Conservation (phyloP, 2,888 invertebrate genomes). For the Pyrgus malvae region DNA sequence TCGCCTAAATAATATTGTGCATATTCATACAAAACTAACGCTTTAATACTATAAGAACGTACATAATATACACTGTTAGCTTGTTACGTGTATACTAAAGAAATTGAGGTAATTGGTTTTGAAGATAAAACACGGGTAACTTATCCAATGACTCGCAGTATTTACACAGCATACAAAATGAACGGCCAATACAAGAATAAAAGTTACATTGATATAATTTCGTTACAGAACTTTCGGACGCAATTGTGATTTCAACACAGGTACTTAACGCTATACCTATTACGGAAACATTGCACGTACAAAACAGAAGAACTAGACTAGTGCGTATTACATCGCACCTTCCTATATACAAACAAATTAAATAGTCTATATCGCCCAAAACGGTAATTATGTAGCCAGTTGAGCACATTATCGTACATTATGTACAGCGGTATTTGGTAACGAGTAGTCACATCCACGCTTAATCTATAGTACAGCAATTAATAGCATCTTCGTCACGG, state of each 20-base stretch:
- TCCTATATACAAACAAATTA: conserved; percentile 50
- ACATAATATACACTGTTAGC: conserved; percentile 57
- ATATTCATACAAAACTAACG: conserved; percentile 59
- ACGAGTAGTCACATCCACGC: conserved; percentile 53
- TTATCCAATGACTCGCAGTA: conserved; percentile 77
- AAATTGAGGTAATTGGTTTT: conserved; percentile 81
- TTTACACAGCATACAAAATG: conserved; percentile 60
- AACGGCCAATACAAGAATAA: conserved; percentile 26
- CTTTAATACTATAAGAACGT: conserved; percentile 71
- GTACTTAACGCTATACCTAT: conserved; percentile 53
- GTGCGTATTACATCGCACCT: conserved; percentile 24
- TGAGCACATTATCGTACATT: conserved; percentile 43
- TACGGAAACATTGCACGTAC: conserved; percentile 57
- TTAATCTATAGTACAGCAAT: conserved; percentile 34
- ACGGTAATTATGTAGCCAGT: conserved; percentile 35
- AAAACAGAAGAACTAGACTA: conserved; percentile 41
- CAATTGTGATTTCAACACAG: conserved; percentile 45
- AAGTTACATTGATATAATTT: conserved; percentile 16
- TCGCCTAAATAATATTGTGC: conserved; percentile 53
- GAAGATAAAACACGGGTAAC: conserved; percentile 76
- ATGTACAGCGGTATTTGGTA: conserved; percentile 64
- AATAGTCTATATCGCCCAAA: conserved; percentile 40
- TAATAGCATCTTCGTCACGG: conserved; percentile 35
- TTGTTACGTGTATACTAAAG: conserved; percentile 70
- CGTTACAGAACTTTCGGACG: conserved; percentile 15